Conservation (phyloP, 2,113 vertebrate species). For the Oreotrochilus melanogaster region DNA sequence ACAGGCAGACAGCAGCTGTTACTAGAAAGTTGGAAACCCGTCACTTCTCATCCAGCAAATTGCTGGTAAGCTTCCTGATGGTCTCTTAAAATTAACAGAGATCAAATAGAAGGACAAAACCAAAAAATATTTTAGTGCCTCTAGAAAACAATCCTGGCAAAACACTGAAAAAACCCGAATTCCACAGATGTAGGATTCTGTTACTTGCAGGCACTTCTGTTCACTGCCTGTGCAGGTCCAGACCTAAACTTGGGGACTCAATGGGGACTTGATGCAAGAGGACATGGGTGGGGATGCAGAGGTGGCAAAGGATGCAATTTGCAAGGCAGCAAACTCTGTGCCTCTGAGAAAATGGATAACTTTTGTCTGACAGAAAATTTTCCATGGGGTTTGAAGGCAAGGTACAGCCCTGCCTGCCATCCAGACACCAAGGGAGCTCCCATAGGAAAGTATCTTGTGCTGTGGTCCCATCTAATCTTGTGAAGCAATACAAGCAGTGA, state of each 20-base stretch:
- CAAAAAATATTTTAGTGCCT: neutral
- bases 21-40: neutral
- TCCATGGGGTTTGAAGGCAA: neutral
- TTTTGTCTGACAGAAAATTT: neutral
- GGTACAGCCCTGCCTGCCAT: neutral
- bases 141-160: neutral
- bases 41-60: neutral
- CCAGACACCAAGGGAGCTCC: rapidly evolving
- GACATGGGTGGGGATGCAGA: neutral
- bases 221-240: neutral
- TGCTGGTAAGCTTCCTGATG: neutral
- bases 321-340: neutral
- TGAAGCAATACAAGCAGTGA: neutral
- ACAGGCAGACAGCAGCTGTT: neutral
- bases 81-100: neutral
- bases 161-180: neutral
- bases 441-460: neutral
- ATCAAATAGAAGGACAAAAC: neutral
- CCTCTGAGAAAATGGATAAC: neutral
- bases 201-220: rapidly evolving
- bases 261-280: neutral
- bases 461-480: neutral
- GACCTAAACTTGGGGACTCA: neutral
- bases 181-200: neutral
- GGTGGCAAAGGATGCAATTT: neutral